Evolutionary conservation across 2,888 invertebrate species (phyloP), one percentile per base, ranked within the genome.

Genomic region (Lithophane ornitopus): DNA sequence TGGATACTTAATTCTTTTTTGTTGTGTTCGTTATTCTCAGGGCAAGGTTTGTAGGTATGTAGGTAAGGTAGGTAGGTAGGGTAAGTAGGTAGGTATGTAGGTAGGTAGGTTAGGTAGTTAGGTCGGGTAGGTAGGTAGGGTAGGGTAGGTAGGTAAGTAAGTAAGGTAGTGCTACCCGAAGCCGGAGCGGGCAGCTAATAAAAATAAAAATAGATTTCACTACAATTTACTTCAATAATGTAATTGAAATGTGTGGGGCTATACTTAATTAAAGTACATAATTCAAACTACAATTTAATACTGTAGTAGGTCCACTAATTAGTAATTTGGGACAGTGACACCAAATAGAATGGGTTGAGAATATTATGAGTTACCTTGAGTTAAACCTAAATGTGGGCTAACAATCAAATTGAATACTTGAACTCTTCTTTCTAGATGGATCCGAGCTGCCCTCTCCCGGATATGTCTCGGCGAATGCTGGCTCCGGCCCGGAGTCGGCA

Each of bases 391-490:
- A 28, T 58, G 28, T 58, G 28, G 19, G 28, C 58, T 28, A 3
- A 28, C 1, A 28, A 58, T 7, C 16, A 58, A 16, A 19, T 58
- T 3, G 19, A 58, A 58, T 1, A 8, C 16, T 28, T 58, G 9
- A 28, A 58, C 19, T 58, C 58, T 19, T 58, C 19, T 28, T 58
- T 58, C 9, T 58, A 59, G 97, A 93, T 97, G 96, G 96, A 94
- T 96, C 28, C 91, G 96, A n/a, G 96, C 97, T 54, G 95, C 95
- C 0, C 87, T 97, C 0, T 92, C 94, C 0, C 94, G 97, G 0
- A 93, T 96, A 9, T 96, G 95, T 76, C 93, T 97, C 0, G 96
- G 96, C 1, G 94, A 95, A 0, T 92, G 93, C 82, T 97, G 97
- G 96, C 91, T 97, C 0, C 93, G 96, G 0, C 96, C 96, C 0